Percentiles rank a stretch among this genome's conserved stretches.
Evolutionary conservation across 2,113 vertebrate genomes (phyloP).

Genomic region (Pachypanchax playfairii): DNA sequence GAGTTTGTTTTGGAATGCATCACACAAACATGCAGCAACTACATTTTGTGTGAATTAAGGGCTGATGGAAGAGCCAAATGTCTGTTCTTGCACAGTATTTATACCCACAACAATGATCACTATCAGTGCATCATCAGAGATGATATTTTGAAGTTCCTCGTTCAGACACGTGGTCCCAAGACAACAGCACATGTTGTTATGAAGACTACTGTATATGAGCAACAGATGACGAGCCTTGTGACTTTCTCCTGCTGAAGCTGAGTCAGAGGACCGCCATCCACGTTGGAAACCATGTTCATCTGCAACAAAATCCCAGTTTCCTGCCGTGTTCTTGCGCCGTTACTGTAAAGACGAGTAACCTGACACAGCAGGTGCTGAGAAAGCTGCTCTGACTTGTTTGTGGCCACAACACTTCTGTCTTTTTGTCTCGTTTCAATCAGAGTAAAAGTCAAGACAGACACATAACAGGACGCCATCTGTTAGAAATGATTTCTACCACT

Average conservation of each 20-base stretch:
- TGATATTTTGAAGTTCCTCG: conserved; percentile 17
- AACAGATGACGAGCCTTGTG: conserved; percentile 52
- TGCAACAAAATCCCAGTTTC: conserved; percentile 57
- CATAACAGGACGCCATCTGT: too few relatives aligned
- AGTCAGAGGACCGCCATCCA: conserved; percentile 48
- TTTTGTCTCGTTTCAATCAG: too few relatives aligned
- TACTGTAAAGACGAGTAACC: conserved; percentile 53
- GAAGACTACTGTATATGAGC: conserved; percentile 15
- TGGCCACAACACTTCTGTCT: too few relatives aligned
- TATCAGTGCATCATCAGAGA: conserved; percentile 19
- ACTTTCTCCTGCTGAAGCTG: conserved; percentile 52
- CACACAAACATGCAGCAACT: conserved; percentile 15
- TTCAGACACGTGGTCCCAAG: conserved; percentile 20
- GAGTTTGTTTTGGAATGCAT: background rate
- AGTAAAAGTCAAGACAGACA: too few relatives aligned
- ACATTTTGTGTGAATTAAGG: conserved; percentile 25
- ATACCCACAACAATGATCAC: conserved; percentile 15
- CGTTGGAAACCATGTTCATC: conserved; percentile 48
- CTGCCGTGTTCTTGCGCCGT: conserved; percentile 45
- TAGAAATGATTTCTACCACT: too few relatives aligned
- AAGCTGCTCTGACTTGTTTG: background rate
- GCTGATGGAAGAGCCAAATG: conserved; percentile 32
- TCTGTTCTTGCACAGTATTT: conserved; percentile 47
- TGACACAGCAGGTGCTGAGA: conserved; percentile 18
- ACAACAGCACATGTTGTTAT: conserved; percentile 10